Evolutionary conservation across 2,797 vertebrate genomes (phyloP).

Genomic region (Sebastes flavidus): DNA sequence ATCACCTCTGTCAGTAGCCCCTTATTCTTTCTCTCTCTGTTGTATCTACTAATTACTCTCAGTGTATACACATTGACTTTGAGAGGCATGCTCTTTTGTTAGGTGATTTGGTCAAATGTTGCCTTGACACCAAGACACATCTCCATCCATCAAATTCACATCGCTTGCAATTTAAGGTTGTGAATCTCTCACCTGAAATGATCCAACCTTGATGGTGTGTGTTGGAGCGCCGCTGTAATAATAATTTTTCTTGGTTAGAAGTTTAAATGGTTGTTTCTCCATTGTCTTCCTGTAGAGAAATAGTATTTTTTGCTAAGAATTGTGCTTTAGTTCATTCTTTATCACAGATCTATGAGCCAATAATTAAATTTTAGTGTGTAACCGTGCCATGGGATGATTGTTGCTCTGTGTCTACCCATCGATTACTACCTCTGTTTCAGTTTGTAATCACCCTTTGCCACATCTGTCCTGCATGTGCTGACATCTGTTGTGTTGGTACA

Average conservation of each 20-base stretch:
- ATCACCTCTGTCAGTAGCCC: not conserved
- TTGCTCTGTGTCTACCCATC: not conserved
- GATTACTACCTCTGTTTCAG: not conserved
- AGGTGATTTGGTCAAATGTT: not conserved
- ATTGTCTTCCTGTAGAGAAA: not conserved
- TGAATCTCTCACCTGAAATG: not conserved
- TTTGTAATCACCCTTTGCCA: not conserved
- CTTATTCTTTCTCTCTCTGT: not conserved
- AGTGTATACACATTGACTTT: not conserved
- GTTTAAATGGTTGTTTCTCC: not conserved
- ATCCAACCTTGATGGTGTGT: not conserved
- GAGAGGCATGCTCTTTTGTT: not conserved
- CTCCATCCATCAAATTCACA: not conserved
- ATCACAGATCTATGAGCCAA: not conserved
- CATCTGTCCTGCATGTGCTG: slow-evolving; percentile 16
- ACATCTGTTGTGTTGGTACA: slow-evolving; percentile 1
- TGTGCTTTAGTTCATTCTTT: not conserved
- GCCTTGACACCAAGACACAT: not conserved
- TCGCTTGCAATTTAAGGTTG: not conserved
- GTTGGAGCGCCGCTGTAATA: not conserved
- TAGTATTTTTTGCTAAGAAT: not conserved
- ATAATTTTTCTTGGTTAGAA: not conserved
- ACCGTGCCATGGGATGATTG: not conserved
- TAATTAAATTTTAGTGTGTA: not conserved
- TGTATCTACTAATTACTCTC: not conserved